Conservation (phyloP, 2,888 invertebrate genomes). For the Mechanitis messenoides region DNA sequence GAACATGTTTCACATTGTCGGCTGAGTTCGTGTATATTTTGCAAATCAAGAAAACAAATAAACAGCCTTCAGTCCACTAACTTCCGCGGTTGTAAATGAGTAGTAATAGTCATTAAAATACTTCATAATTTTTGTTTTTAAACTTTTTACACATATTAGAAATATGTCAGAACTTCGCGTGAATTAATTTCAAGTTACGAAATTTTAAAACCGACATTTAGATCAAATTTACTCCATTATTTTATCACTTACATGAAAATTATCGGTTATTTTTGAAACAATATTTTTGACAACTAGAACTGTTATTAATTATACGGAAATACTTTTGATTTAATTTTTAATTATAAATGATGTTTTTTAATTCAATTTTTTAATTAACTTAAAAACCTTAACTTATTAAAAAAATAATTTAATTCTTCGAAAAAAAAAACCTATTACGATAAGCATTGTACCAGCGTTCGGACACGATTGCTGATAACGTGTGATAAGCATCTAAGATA, state of each 20-base stretch:
- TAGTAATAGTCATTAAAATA: background rate
- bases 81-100: conserved; percentile 18
- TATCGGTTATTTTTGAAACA: too few species aligned
- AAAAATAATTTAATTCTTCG: conserved; percentile 13
- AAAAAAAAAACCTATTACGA: conserved; percentile 20
- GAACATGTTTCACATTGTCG: conserved; percentile 23
- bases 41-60: conserved; percentile 18
- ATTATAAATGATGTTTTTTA: too few species aligned
- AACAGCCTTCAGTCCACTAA: conserved; percentile 23
- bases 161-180: too few species aligned
- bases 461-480: conserved; percentile 57
- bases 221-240: too few species aligned
- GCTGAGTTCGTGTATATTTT: conserved; percentile 15
- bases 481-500: conserved; percentile 61
- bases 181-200: too few species aligned
- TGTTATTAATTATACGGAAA: too few species aligned
- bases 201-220: too few species aligned
- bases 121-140: background rate
- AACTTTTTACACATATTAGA: too few species aligned
- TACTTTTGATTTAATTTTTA: too few species aligned
- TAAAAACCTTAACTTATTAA: conserved; percentile 4
- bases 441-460: conserved; percentile 21
- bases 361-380: background rate
- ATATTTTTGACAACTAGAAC: too few species aligned
- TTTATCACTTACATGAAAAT: too few species aligned